Evolutionary conservation across 2,888 invertebrate species (phyloP).

Genomic region (Morinoia aosen): DNA sequence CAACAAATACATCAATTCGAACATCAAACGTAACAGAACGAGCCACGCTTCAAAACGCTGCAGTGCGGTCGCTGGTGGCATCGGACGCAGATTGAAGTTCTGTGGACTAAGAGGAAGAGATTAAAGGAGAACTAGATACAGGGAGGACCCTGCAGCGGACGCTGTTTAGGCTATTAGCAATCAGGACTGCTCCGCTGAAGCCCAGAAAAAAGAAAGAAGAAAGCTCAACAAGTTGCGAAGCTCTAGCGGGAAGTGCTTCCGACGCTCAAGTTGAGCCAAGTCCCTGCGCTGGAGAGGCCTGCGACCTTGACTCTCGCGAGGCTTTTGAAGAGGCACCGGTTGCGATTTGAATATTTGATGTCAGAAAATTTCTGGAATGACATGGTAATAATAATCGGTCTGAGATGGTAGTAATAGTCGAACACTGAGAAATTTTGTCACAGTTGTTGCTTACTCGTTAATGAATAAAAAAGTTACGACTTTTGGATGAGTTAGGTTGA

Average conservation of each 20-base stretch:
- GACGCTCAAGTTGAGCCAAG: neutral
- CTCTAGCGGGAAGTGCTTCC: neutral
- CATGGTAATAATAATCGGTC: neutral
- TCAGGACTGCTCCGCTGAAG: neutral
- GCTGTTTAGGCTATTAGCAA: neutral
- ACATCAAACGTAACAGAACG: neutral
- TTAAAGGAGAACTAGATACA: neutral
- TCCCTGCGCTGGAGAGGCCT: neutral
- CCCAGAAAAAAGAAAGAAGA: neutral
- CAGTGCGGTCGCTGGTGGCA: neutral
- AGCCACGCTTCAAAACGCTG: neutral
- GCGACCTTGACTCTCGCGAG: neutral
- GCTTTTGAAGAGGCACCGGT: neutral
- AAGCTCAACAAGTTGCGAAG: neutral
- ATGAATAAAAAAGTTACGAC: neutral
- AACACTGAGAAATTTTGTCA: neutral
- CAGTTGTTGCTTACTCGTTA: neutral
- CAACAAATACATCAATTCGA: no score
- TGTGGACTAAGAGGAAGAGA: neutral
- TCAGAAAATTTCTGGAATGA: neutral
- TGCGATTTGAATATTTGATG: neutral
- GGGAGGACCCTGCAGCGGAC: neutral
- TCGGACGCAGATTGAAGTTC: neutral
- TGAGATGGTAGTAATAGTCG: neutral
- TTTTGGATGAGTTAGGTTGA: neutral